phyloP scores from a whole-genome alignment of 1,140 invertebrate species.

The Tetranychus cinnabarinus region DNA sequence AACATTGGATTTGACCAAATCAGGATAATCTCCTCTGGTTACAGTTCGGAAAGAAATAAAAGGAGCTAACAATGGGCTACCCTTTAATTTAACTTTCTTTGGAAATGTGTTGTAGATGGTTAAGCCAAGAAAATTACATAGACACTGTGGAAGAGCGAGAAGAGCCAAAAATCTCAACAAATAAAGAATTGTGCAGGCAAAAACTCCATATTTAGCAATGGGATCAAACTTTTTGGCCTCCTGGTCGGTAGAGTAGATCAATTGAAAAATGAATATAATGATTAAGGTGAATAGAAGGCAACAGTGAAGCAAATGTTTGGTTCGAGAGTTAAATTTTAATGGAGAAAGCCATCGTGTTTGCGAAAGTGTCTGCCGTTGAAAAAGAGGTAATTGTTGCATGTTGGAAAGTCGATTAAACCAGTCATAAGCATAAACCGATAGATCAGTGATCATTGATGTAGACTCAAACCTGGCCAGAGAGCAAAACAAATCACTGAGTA shows the following conservation, averaged over 20 bases:
- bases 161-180: constrained; percentile 53
- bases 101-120: constrained; percentile 84
- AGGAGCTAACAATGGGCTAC: constrained; percentile 66
- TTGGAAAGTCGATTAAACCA: too few relatives aligned
- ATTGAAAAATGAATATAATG: constrained; percentile 42
- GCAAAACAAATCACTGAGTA: too few relatives aligned
- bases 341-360: too few relatives aligned
- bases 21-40: constrained; percentile 78
- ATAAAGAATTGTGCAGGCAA: constrained; percentile 40
- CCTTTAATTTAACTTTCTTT: constrained; percentile 67
- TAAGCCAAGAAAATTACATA: constrained; percentile 76
- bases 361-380: too few relatives aligned
- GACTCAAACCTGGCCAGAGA: too few relatives aligned
- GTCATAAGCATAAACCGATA: too few relatives aligned
- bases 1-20: constrained; percentile 71
- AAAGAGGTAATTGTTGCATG: too few relatives aligned
- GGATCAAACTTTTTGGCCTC: constrained; percentile 39
- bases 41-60: constrained; percentile 89
- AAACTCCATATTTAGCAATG: constrained; percentile 47
- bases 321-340: constrained; percentile 28
- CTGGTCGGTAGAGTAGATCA: constrained; percentile 32
- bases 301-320: constrained; percentile 53
- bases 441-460: too few relatives aligned
- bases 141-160: constrained; percentile 42
- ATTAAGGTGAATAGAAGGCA: constrained; percentile 45